Evolutionary conservation across 2,797 vertebrate genomes (phyloP).

Genomic region (Enteromius paludinosus): DNA sequence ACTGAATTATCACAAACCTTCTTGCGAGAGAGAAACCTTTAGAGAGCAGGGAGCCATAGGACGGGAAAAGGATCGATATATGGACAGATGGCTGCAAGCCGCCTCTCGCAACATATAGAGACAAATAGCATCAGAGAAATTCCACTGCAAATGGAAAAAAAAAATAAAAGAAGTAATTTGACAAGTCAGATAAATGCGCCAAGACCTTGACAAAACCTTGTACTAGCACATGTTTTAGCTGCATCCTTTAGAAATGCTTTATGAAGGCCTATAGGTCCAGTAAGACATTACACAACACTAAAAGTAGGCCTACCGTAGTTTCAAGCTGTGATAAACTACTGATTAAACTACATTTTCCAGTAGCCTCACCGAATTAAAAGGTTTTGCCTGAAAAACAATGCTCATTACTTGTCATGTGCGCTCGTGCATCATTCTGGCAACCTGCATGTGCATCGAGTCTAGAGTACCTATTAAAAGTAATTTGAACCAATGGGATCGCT

Average conservation of each 20-base stretch:
- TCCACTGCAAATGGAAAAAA: neutral
- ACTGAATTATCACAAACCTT: neutral
- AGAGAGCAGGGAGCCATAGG: neutral
- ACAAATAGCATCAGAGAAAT: slow-evolving; percentile 21
- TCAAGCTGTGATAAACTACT: no score
- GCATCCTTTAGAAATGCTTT: neutral
- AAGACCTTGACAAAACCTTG: slow-evolving; percentile 25
- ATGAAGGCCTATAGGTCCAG: neutral
- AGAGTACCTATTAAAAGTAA: no score
- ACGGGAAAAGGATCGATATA: slow-evolving; percentile 31
- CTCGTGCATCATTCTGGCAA: no score
- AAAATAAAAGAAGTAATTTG: neutral
- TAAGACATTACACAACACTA: neutral
- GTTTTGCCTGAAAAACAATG: no score
- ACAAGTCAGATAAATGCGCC: slow-evolving; percentile 28
- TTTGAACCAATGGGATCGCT: no score
- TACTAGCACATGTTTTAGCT: neutral
- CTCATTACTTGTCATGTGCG: no score
- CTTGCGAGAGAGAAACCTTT: no score
- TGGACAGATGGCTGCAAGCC: slow-evolving; percentile 1
- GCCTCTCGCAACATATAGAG: slow-evolving; percentile 14
- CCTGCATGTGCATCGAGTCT: no score
- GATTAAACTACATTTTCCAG: no score
- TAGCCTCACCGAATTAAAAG: no score
- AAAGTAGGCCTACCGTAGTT: neutral